Conservation (phyloP, 2,113 vertebrate genomes). For the Lonchura striata region DNA sequence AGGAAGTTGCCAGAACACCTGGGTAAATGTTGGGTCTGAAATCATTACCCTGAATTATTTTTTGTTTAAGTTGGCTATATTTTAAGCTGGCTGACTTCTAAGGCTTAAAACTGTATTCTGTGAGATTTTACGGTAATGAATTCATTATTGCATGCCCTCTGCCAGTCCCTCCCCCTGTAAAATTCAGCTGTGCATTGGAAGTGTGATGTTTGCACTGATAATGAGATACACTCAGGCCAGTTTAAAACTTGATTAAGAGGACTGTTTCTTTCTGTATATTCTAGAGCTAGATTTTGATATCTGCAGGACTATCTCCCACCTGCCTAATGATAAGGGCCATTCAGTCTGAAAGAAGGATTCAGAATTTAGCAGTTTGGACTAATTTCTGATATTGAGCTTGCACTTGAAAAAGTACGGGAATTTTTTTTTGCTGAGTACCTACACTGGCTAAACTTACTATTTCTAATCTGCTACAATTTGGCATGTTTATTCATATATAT, state of each 20-base stretch:
- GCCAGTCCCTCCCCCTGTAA: rapidly evolving
- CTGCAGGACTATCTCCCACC: neutral
- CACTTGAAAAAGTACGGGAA: neutral
- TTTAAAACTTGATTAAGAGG: neutral
- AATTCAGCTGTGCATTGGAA: neutral
- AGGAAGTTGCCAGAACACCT: neutral
- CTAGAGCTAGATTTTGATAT: neutral
- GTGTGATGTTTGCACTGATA: neutral
- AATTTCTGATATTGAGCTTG: neutral
- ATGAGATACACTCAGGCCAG: neutral
- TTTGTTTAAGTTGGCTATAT: conserved; percentile 15
- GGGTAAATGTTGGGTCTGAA: neutral
- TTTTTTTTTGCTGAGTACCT: neutral
- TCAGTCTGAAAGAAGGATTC: neutral
- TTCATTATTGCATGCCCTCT: neutral
- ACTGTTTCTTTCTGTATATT: neutral
- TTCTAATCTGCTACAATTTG: neutral
- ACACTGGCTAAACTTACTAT: neutral
- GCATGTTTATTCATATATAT: neutral
- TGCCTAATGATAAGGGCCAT: neutral
- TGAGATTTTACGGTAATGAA: neutral
- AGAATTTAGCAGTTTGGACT: neutral
- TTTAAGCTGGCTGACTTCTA: neutral
- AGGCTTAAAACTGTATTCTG: neutral
- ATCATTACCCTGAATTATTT: neutral